Evolutionary conservation across 2,888 invertebrate genomes (phyloP).

Genomic region (Cheilosia impressa): DNA sequence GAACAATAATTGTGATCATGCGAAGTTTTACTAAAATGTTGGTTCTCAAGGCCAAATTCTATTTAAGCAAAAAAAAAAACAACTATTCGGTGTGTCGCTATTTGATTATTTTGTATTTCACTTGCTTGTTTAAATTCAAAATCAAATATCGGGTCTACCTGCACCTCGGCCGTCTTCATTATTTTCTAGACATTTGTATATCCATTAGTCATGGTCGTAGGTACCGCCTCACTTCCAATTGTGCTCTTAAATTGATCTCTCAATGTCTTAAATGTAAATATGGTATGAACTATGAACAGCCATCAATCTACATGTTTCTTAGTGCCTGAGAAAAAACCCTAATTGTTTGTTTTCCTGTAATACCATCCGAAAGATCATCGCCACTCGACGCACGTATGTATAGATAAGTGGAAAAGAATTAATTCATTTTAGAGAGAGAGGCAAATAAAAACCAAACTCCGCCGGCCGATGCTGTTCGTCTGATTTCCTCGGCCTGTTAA

Average conservation of each 20-base stretch:
- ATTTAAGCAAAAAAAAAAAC: too few species aligned
- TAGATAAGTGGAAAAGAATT: constrained; percentile 1
- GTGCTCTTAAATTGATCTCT: background rate
- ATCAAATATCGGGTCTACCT: too few species aligned
- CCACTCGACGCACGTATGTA: constrained; percentile 7
- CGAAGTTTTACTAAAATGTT: too few species aligned
- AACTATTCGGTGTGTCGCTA: too few species aligned
- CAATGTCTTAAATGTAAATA: constrained; percentile 19
- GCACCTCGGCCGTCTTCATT: too few species aligned
- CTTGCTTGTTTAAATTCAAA: too few species aligned
- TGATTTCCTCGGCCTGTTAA: constrained; percentile 45
- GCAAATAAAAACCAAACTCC: constrained; percentile 17
- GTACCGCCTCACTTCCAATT: background rate
- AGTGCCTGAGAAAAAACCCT: background rate
- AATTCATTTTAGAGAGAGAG: constrained; percentile 33
- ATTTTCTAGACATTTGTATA: too few species aligned
- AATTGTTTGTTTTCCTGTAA: constrained; percentile 38
- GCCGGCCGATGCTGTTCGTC: constrained; percentile 21
- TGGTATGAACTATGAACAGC: constrained; percentile 2
- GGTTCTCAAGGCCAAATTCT: too few species aligned
- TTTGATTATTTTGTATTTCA: too few species aligned
- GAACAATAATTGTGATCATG: too few species aligned
- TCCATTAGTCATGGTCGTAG: too few species aligned
- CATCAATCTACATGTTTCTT: constrained; percentile 13
- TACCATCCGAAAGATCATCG: constrained; percentile 40